Evolutionary conservation across 2,797 vertebrate genomes (phyloP), one percentile per base, ranked within the genome.

Genomic region (Gadopsis marmoratus): DNA sequence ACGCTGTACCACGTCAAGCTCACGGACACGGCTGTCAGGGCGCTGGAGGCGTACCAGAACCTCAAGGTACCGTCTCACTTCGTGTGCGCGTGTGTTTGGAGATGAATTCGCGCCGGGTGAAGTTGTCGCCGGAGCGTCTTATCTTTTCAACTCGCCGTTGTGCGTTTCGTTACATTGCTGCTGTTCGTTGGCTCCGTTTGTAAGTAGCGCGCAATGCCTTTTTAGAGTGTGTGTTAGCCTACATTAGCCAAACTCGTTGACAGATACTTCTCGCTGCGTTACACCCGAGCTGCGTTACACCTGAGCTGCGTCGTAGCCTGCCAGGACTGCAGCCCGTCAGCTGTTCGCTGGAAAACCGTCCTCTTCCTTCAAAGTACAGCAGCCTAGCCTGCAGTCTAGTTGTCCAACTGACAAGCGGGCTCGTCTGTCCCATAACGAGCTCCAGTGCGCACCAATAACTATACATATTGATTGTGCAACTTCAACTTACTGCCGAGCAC

Each of bases 1-100:
- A 96, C 95, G 55, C 88, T 97, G 68, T 94, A 95, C 85, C 95
- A 97, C 79, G 95, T 97, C 84, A 94, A 95, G 84, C 95, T 97
- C 48, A 96, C 95, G 75, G 96, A 96, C 83, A 94, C 95, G 11
- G 96, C 96, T 13, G 91, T 97, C 72, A 91, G 94, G 74, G 95
- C 95, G 12, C 91, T 98, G 89, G 95, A 95, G 61, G 94, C 94
- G 81, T 96, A 93, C 81, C 95, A 95, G 61, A 95, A 92, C 85
- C 91, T 93, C 78, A 95, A 95, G 96, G 96, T 97, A 94, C 14
- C 9, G 21, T 65, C 7, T 66, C 39, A 1, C 23, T 9, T 53
- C 26, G 56, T 31, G 67, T 3, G 26, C 3, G 14, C 10, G 26
- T 7, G 12, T 19, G 31, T 51, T 16, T 74, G 19, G 13, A 39